Percentiles rank a stretch among this genome's conserved stretches.
Conservation (phyloP, 2,797 vertebrate genomes). For the Chloroceryle inda region DNA sequence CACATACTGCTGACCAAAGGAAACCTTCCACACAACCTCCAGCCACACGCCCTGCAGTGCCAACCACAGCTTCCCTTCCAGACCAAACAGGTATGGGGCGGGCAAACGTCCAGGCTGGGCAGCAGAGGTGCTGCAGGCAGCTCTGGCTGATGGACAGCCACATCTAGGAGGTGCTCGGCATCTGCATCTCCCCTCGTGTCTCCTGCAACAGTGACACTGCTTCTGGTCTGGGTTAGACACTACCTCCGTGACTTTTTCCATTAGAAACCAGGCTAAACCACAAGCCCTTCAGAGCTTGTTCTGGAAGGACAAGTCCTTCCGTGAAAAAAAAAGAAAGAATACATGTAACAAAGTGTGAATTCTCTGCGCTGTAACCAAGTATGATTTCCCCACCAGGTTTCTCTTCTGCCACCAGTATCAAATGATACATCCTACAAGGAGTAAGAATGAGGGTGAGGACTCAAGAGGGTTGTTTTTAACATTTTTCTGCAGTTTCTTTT, state of each 20-base stretch:
- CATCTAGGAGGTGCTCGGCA: not conserved
- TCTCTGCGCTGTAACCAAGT: too few relatives aligned
- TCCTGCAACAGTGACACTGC: not conserved
- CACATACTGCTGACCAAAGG: not conserved
- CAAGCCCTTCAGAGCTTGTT: not conserved
- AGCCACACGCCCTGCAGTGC: not conserved
- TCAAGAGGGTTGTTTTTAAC: too few relatives aligned
- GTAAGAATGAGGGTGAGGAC: too few relatives aligned
- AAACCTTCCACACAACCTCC: not conserved
- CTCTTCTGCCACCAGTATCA: too few relatives aligned
- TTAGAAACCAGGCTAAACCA: not conserved
- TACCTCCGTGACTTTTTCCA: not conserved
- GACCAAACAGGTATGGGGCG: fast-evolving
- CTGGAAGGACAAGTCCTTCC: too few relatives aligned
- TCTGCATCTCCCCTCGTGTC: not conserved
- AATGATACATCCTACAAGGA: too few relatives aligned
- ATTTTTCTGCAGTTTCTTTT: too few relatives aligned
- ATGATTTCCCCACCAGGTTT: too few relatives aligned
- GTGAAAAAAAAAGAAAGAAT: too few relatives aligned
- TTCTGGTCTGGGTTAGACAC: not conserved
- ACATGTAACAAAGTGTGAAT: too few relatives aligned
- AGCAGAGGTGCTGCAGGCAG: not conserved
- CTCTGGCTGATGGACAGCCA: not conserved
- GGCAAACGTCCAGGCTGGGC: fast-evolving
- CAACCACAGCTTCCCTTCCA: not conserved